Percentiles rank a stretch among this genome's conserved stretches.
These are phyloP conservation scores for Vidua macroura DNA, from an alignment of 2,113 vertebrate genomes.

Conservation along the genomic window DNA sequence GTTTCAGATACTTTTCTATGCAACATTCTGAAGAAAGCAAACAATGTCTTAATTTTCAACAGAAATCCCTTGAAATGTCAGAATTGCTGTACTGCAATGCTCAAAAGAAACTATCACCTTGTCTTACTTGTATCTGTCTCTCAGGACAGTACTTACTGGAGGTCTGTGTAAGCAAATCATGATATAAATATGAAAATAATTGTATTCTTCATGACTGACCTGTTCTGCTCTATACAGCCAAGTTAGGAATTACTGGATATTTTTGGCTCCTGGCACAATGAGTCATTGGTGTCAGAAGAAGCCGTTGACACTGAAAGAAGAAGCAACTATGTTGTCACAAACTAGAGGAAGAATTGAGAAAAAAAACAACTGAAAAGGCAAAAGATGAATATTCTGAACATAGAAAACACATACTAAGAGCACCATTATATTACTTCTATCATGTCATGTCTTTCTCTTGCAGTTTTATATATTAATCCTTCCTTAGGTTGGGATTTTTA, in stretches of 20 bases:
- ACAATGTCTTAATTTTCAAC: background rate
- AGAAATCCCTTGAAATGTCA: background rate
- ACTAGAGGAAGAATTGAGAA: background rate
- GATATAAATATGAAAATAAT: background rate
- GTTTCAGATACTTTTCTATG: background rate
- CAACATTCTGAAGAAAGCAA: background rate
- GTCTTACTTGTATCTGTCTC: background rate
- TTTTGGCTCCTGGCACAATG: background rate
- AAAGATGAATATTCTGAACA: background rate
- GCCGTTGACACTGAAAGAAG: background rate
- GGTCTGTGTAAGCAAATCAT: background rate
- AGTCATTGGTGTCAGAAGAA: background rate
- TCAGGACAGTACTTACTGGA: background rate
- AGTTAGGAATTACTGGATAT: background rate
- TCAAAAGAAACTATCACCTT: background rate
- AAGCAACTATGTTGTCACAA: background rate
- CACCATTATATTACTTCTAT: background rate
- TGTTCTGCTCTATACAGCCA: background rate
- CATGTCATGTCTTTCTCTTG: background rate
- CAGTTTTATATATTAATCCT: slow-evolving; percentile 17
- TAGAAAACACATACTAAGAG: background rate
- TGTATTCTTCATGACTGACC: background rate
- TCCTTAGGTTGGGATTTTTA: slow-evolving; percentile 39
- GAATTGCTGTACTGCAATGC: background rate
- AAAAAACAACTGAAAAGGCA: background rate